Evolutionary conservation across 2,113 vertebrate species (phyloP).

Genomic region (Vulpes vulpes): DNA sequence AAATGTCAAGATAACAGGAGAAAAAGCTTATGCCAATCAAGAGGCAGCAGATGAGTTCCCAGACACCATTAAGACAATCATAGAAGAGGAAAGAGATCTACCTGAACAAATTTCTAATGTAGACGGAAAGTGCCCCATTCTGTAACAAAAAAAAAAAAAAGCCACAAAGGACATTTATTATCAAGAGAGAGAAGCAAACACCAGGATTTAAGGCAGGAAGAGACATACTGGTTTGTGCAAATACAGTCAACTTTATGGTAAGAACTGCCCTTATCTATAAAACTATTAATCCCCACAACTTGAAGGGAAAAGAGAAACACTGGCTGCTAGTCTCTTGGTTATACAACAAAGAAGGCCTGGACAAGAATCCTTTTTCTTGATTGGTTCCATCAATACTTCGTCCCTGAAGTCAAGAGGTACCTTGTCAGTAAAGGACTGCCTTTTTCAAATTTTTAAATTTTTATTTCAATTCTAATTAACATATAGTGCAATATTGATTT

Average conservation of each 20-base stretch:
- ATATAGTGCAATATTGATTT: neutral
- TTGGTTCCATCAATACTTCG: neutral
- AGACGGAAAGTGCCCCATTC: neutral
- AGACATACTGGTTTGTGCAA: neutral
- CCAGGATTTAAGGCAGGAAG: neutral
- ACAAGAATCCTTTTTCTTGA: neutral
- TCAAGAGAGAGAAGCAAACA: neutral
- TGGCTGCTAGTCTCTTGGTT: neutral
- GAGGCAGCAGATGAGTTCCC: neutral
- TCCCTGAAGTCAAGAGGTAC: neutral
- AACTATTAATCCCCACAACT: neutral
- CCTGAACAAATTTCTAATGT: neutral
- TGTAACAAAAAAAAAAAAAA: no score
- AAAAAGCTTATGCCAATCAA: neutral
- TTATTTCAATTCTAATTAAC: neutral
- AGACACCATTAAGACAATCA: neutral
- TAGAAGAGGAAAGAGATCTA: neutral
- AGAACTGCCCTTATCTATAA: neutral
- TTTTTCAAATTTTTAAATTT: neutral
- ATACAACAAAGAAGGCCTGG: neutral
- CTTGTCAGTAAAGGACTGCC: neutral
- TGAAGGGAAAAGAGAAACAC: neutral
- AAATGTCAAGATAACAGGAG: neutral
- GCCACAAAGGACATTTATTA: neutral
- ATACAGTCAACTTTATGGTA: neutral